These are phyloP conservation scores for Lomographa bimaculata DNA, from an alignment of 2,888 invertebrate genomes.

Conservation along the genomic window DNA sequence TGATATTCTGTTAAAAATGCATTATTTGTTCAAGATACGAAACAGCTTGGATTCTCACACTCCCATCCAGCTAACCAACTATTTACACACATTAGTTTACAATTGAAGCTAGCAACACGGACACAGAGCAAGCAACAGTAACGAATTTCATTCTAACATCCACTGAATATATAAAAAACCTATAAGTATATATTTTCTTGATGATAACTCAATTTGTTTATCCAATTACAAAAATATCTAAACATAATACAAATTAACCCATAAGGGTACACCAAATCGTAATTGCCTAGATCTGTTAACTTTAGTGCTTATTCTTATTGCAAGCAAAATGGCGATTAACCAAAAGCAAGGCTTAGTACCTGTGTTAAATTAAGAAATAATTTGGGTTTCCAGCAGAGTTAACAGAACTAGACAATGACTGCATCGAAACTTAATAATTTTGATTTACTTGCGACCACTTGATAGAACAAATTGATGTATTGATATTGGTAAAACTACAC, in stretches of 20 bases:
- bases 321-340: constrained; percentile 64
- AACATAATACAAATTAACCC: constrained; percentile 24
- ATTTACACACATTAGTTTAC: constrained; percentile 46
- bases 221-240: constrained; percentile 25
- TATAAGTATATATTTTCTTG: constrained; percentile 10
- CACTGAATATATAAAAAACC: constrained; percentile 10
- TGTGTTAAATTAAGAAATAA: constrained; percentile 46
- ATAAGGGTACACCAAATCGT: constrained; percentile 13
- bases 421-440: background rate
- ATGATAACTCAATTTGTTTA: constrained; percentile 22
- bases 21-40: constrained; percentile 41
- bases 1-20: constrained; percentile 33
- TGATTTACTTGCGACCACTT: too few relatives aligned
- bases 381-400: constrained; percentile 53
- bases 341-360: constrained; percentile 51
- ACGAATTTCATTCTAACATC: constrained; percentile 19
- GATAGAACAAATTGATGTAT: too few relatives aligned
- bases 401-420: constrained; percentile 18
- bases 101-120: constrained; percentile 24
- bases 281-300: constrained; percentile 33
- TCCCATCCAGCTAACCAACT: constrained; percentile 33
- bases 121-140: constrained; percentile 22
- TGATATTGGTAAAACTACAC: background rate
- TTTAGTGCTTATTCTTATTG: constrained; percentile 57
- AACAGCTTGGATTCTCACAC: constrained; percentile 35